phyloP scores from a whole-genome alignment of 2,797 vertebrate genomes.

The Halcyon chelicuti region DNA sequence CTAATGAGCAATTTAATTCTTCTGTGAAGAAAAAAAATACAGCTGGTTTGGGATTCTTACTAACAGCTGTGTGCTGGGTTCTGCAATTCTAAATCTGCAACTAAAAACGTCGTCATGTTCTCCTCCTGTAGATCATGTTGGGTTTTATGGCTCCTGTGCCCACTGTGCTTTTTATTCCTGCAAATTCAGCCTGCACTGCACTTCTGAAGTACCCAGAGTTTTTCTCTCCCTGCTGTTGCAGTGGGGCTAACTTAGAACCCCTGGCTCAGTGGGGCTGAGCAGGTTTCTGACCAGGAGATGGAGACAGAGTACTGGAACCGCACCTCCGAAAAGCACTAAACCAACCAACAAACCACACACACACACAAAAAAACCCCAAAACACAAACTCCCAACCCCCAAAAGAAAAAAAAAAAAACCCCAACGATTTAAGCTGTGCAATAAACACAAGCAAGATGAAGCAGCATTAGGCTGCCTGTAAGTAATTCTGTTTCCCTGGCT shows the following conservation, averaged over 20 bases:
- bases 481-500: background rate
- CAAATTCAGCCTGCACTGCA: background rate
- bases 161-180: background rate
- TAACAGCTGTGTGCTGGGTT: background rate
- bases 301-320: constrained; percentile 37
- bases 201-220: background rate
- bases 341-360: background rate
- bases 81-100: background rate
- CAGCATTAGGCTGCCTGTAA: background rate
- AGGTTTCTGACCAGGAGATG: constrained; percentile 35
- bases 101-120: background rate
- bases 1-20: background rate
- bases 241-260: background rate
- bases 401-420: accelerated
- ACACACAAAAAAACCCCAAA: too few relatives aligned
- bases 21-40: background rate
- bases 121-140: accelerated
- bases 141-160: background rate
- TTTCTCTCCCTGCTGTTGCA: background rate
- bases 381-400: background rate
- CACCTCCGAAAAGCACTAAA: background rate
- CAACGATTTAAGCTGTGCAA: background rate
- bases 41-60: background rate
- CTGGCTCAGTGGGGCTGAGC: background rate
- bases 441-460: background rate